These are phyloP conservation scores for Petrolisthes cinctipes DNA, from an alignment of 2,888 invertebrate genomes.

Conservation along the genomic window DNA sequence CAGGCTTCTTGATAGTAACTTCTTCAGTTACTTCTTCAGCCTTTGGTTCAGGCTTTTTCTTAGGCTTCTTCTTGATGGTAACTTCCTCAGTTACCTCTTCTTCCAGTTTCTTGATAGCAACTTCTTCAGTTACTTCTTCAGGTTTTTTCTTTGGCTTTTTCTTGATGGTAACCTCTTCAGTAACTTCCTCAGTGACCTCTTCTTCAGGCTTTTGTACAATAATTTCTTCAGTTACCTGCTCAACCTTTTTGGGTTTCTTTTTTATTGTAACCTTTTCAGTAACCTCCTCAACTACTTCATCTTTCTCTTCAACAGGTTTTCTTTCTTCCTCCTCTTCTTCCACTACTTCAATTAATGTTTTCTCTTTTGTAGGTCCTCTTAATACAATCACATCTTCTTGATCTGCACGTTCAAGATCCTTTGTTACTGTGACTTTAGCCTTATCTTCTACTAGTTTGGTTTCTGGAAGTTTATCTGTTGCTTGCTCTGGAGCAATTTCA, in stretches of 20 bases:
- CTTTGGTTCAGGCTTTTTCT: slow-evolving; percentile 21
- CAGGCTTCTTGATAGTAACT: slow-evolving; percentile 26
- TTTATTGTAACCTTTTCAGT: slow-evolving; percentile 35
- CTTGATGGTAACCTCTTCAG: slow-evolving; percentile 68
- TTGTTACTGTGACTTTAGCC: slow-evolving; percentile 48
- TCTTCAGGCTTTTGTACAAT: slow-evolving; percentile 62
- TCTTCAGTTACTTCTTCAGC: slow-evolving; percentile 49
- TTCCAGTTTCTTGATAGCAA: slow-evolving; percentile 63
- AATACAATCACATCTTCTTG: slow-evolving; percentile 65
- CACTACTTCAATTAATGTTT: slow-evolving; percentile 47
- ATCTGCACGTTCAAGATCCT: slow-evolving; percentile 60
- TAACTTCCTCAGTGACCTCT: slow-evolving; percentile 71
- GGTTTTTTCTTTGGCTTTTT: slow-evolving; percentile 64
- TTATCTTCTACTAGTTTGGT: slow-evolving; percentile 39
- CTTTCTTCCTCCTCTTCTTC: slow-evolving; percentile 66
- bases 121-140: slow-evolving; percentile 71
- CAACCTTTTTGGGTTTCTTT: slow-evolving; percentile 34
- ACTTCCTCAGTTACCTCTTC: slow-evolving; percentile 57
- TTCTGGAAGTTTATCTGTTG: slow-evolving; percentile 50
- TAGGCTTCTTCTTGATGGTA: slow-evolving; percentile 37
- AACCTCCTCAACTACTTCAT: slow-evolving; percentile 15
- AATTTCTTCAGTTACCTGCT: slow-evolving; percentile 44
- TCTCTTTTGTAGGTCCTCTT: slow-evolving; percentile 50
- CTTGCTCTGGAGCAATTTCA: slow-evolving; percentile 46
- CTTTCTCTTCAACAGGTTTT: slow-evolving; percentile 21